These are phyloP conservation scores for Adelognathus sp. DNA, from an alignment of 2,888 invertebrate species.

Conservation along the genomic window DNA sequence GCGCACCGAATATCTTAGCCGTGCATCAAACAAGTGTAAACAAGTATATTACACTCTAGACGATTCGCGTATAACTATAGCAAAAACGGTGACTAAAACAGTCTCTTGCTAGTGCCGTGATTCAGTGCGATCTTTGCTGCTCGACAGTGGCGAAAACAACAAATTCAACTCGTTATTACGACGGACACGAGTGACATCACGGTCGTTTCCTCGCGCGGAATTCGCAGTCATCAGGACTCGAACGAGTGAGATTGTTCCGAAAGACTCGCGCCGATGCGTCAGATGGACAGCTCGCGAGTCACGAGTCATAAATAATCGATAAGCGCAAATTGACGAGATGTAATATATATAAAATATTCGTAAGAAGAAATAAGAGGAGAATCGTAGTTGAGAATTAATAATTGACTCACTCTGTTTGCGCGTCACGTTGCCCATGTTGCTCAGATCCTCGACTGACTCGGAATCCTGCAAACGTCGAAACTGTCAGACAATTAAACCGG, in stretches of 20 bases:
- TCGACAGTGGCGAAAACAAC: conserved; percentile 51
- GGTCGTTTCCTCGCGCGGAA: conserved; percentile 40
- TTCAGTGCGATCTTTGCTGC: conserved; percentile 58
- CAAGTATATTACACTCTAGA: conserved; percentile 43
- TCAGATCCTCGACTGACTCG: conserved; percentile 81
- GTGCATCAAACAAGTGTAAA: conserved; percentile 6
- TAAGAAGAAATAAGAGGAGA: neutral
- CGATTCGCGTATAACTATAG: conserved; percentile 37
- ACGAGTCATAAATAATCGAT: neutral
- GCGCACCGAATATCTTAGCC: neutral
- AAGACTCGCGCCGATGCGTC: conserved; percentile 39
- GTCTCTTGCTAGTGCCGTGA: conserved; percentile 57
- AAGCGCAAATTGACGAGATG: neutral
- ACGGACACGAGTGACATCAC: conserved; percentile 64
- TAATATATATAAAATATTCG: conserved; percentile 10
- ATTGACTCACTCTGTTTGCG: conserved; percentile 75
- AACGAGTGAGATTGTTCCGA: conserved; percentile 2
- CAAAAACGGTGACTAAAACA: conserved; percentile 61
- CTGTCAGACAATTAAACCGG: conserved; percentile 54
- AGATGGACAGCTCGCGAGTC: conserved; percentile 14
- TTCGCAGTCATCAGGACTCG: conserved; percentile 28
- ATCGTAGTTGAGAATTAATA: neutral
- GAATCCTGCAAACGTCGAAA: conserved; percentile 79
- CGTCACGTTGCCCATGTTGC: conserved; percentile 73
- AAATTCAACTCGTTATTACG: conserved; percentile 52